A percentile compares a stretch with the other conserved stretches of the same genome.
Conservation (phyloP, 2,113 vertebrate genomes). For the Lophochroa leadbeateri region DNA sequence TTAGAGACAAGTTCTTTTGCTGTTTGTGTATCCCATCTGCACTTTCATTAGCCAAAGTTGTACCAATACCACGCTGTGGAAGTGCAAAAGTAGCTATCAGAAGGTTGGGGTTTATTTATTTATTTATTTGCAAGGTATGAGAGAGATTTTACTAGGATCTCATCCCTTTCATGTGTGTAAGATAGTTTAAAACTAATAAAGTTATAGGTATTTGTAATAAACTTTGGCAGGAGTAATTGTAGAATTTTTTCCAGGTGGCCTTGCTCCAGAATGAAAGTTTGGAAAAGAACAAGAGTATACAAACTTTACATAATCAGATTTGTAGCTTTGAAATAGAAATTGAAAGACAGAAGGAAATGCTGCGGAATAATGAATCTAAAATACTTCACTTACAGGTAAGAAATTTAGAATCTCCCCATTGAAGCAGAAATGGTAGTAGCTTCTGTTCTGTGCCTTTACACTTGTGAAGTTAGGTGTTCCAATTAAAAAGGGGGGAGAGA, state of each 20-base stretch:
- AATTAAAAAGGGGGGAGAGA: not conserved
- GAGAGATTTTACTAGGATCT: slow-evolving; percentile 11
- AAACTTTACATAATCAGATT: slow-evolving; percentile 83
- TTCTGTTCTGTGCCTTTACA: not conserved
- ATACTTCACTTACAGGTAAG: slow-evolving; percentile 84
- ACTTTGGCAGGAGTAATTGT: slow-evolving; percentile 57
- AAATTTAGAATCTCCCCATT: not conserved
- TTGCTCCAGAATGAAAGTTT: slow-evolving; percentile 83
- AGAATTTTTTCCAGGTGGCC: slow-evolving; percentile 76
- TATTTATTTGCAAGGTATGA: not conserved
- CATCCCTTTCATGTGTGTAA: slow-evolving; percentile 6
- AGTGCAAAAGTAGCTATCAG: not conserved
- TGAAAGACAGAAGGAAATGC: slow-evolving; percentile 83
- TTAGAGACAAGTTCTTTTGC: not conserved
- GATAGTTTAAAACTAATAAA: slow-evolving; percentile 26
- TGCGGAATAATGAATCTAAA: slow-evolving; percentile 83
- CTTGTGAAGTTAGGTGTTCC: not conserved
- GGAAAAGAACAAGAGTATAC: slow-evolving; percentile 86
- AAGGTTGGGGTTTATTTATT: not conserved
- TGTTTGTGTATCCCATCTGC: not conserved
- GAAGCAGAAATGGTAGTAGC: not conserved
- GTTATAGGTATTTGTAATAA: slow-evolving; percentile 22
- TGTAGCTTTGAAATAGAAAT: slow-evolving; percentile 85
- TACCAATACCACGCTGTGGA: not conserved
- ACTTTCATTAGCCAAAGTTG: no score